Evolutionary conservation across 2,888 invertebrate species (phyloP).

Genomic region (Metalampra italica): DNA sequence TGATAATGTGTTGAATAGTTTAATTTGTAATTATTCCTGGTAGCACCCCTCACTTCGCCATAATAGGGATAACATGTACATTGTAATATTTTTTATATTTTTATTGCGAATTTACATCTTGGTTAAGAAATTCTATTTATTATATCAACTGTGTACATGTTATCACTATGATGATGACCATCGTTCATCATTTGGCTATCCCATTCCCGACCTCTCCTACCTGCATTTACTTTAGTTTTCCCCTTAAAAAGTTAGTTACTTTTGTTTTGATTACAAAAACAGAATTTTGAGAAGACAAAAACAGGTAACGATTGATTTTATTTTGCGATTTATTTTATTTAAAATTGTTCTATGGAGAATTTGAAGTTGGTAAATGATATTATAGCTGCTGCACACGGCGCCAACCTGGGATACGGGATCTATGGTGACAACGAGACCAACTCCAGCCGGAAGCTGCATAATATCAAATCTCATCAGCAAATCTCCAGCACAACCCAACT

Average conservation of each 20-base stretch:
- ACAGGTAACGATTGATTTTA: slow-evolving; percentile 7
- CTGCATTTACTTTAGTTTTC: slow-evolving; percentile 8
- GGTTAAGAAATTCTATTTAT: slow-evolving; percentile 5
- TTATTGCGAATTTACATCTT: background rate
- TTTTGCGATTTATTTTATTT: background rate
- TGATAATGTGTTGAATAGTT: slow-evolving; percentile 76
- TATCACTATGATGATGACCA: slow-evolving; percentile 56
- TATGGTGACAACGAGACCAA: slow-evolving; percentile 70
- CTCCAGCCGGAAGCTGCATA: slow-evolving; percentile 61
- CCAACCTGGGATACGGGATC: slow-evolving; percentile 79
- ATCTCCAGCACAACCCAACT: slow-evolving; percentile 61
- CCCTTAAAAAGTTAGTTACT: background rate
- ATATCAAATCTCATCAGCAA: slow-evolving; percentile 73
- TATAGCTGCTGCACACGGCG: slow-evolving; percentile 76
- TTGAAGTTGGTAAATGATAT: slow-evolving; percentile 11
- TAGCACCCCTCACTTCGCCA: slow-evolving; percentile 78
- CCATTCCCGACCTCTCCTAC: slow-evolving; percentile 44
- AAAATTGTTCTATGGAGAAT: background rate
- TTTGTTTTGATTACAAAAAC: background rate
- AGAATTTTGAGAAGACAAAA: background rate
- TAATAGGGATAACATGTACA: slow-evolving; percentile 77
- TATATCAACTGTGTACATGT: slow-evolving; percentile 56
- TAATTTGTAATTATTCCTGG: slow-evolving; percentile 79
- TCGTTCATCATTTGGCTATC: slow-evolving; percentile 57
- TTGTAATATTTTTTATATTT: slow-evolving; percentile 20